Conservation (phyloP, 2,888 invertebrate species). For the Rambutsinella grinnellia region DNA sequence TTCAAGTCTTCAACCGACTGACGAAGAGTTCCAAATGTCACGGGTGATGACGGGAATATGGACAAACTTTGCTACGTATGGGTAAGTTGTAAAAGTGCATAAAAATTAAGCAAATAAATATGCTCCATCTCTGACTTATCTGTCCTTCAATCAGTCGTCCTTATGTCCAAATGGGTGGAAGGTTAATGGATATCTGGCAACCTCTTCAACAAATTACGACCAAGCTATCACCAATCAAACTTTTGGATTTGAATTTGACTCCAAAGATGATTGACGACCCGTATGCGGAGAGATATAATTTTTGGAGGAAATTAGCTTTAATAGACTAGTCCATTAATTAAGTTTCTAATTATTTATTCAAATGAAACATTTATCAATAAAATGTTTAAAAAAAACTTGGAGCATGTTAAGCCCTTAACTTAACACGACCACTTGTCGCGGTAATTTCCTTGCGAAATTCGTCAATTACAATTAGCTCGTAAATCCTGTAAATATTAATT, state of each 20-base stretch:
- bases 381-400: too few species aligned
- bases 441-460: slow-evolving; percentile 40
- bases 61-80: neutral
- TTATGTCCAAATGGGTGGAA: neutral
- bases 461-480: slow-evolving; percentile 38
- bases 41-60: neutral
- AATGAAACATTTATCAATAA: too few species aligned
- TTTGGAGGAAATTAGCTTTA: too few species aligned
- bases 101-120: too few species aligned
- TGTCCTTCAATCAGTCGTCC: too few species aligned
- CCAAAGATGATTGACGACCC: slow-evolving; percentile 56
- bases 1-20: neutral
- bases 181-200: slow-evolving; percentile 33
- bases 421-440: slow-evolving; percentile 36
- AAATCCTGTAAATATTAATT: slow-evolving; percentile 37
- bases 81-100: too few species aligned
- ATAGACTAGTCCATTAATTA: too few species aligned
- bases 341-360: too few species aligned
- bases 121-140: too few species aligned
- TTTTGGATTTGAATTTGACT: slow-evolving; percentile 39
- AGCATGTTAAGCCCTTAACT: slow-evolving; percentile 42
- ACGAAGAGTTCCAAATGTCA: neutral
- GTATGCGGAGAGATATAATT: slow-evolving; percentile 38
- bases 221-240: slow-evolving; percentile 9
- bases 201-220: slow-evolving; percentile 22